These are phyloP conservation scores for Motacilla tschutschensis DNA, from an alignment of 2,113 vertebrate genomes.

Conservation along the genomic window DNA sequence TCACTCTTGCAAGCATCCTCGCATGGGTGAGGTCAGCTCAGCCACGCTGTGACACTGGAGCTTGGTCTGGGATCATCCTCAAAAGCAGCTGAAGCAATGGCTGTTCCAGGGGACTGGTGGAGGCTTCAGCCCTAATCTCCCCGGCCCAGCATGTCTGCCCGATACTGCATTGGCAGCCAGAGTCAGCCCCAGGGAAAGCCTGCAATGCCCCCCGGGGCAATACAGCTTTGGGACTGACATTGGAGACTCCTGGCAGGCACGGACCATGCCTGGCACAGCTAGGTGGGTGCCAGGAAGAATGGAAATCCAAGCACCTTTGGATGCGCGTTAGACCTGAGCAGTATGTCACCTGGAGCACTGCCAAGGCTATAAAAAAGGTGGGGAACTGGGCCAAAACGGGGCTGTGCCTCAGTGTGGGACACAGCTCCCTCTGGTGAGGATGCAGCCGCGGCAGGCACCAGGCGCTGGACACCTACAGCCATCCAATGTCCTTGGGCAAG, in stretches of 20 bases:
- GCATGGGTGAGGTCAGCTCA: not conserved
- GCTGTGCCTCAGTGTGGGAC: not conserved
- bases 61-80: not conserved
- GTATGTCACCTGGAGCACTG: not conserved
- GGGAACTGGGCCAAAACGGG: not conserved
- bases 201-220: rapidly evolving
- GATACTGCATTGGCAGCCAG: rapidly evolving
- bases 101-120: not conserved
- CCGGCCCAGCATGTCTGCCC: not conserved
- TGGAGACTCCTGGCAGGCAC: not conserved
- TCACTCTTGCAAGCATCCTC: not conserved
- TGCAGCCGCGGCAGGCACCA: not conserved
- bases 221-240: not conserved
- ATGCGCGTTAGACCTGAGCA: not conserved
- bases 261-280: rapidly evolving
- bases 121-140: not conserved
- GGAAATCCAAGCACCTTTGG: not conserved
- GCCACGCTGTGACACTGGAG: not conserved
- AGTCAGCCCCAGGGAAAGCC: not conserved
- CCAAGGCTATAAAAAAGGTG: not conserved
- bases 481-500: not conserved
- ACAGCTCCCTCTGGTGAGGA: conserved; percentile 20
- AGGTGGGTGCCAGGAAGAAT: not conserved
- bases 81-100: not conserved
- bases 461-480: not conserved